A percentile compares a stretch with the other conserved stretches of the same genome.
These are phyloP conservation scores for Lepidocyrtoides sp. DNA, from an alignment of 2,888 invertebrate genomes.

Conservation along the genomic window DNA sequence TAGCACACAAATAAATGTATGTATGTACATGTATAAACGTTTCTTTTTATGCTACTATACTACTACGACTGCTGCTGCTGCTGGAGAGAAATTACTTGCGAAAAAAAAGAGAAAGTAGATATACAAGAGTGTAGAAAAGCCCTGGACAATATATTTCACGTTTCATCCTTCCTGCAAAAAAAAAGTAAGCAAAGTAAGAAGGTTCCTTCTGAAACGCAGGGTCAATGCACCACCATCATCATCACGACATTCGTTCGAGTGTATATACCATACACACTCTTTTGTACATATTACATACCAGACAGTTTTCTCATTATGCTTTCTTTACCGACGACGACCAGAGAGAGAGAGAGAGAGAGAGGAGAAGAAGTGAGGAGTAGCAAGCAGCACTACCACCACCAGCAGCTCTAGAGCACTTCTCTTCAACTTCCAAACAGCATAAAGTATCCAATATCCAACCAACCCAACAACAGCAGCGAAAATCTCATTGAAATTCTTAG, in stretches of 20 bases:
- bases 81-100: neutral
- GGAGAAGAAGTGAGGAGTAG: neutral
- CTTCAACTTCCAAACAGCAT: constrained; percentile 6
- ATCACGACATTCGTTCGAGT: neutral
- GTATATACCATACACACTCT: neutral
- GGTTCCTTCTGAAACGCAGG: constrained; percentile 78
- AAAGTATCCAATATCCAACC: constrained; percentile 25
- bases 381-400: constrained; percentile 34
- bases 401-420: neutral
- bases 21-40: neutral
- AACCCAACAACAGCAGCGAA: constrained; percentile 6
- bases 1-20: neutral
- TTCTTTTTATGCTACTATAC: neutral
- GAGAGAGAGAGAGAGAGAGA: no score
- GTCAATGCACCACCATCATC: constrained; percentile 76
- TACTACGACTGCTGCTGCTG: neutral
- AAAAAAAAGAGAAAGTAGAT: constrained; percentile 66
- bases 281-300: no score
- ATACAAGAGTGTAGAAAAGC: constrained; percentile 18
- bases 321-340: constrained; percentile 27
- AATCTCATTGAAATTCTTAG: constrained; percentile 78
- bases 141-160: constrained; percentile 79
- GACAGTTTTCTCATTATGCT: constrained; percentile 40
- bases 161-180: constrained; percentile 78
- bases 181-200: constrained; percentile 37